A percentile compares a stretch with the other conserved stretches of the same genome.
Evolutionary conservation across 2,888 invertebrate species (phyloP).

Genomic region (Noctua fimbriata): DNA sequence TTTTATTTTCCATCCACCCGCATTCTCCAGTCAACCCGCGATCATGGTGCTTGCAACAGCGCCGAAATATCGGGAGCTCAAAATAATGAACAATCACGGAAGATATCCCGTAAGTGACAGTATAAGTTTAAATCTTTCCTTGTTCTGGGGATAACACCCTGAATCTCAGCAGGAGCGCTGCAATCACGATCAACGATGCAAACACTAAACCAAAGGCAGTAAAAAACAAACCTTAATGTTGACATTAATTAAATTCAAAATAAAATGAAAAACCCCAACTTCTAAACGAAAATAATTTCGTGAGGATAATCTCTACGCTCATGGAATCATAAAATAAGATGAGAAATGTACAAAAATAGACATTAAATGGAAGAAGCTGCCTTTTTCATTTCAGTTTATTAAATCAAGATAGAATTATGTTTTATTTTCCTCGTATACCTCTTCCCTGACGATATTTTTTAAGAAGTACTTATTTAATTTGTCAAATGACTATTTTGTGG

Average conservation of each 20-base stretch:
- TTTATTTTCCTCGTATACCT: slow-evolving; percentile 20
- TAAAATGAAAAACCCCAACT: neutral
- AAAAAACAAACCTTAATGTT: neutral
- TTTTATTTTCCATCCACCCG: no score
- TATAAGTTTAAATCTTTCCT: no score
- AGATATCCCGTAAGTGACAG: no score
- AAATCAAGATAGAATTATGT: neutral
- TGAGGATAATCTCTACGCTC: slow-evolving; percentile 6
- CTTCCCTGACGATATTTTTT: neutral
- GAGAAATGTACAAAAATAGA: slow-evolving; percentile 15
- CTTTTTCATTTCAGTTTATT: neutral
- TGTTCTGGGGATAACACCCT: neutral
- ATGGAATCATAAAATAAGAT: neutral
- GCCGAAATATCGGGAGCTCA: no score
- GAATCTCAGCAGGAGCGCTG: neutral
- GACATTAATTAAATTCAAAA: neutral
- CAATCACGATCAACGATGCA: neutral
- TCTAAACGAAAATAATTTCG: slow-evolving; percentile 1
- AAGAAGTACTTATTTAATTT: slow-evolving; percentile 11
- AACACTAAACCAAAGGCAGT: neutral
- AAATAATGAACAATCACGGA: no score
- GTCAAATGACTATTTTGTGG: neutral
- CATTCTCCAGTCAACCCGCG: no score
- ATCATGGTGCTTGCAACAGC: no score
- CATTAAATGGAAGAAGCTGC: neutral